phyloP scores from a whole-genome alignment of 2,113 vertebrate species.

The Patagioenas fasciata region DNA sequence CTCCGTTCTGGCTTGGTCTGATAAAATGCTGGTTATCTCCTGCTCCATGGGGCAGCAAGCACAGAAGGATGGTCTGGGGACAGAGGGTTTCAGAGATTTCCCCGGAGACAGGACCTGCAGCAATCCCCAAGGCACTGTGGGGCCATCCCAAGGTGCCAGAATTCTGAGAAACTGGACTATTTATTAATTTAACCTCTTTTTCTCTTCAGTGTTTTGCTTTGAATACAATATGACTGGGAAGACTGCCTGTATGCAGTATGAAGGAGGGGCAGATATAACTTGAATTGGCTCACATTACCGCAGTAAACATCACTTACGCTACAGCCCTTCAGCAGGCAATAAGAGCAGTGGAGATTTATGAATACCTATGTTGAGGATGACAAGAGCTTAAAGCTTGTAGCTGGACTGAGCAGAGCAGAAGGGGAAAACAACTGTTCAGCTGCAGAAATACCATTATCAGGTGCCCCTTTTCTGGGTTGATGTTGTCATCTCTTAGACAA shows the following conservation, averaged over 20 bases:
- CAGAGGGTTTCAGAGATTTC: neutral
- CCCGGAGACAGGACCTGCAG: neutral
- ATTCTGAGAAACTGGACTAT: neutral
- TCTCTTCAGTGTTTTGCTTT: neutral
- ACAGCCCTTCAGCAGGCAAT: neutral
- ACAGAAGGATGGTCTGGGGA: neutral
- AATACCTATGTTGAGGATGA: neutral
- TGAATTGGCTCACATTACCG: neutral
- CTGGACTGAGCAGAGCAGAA: neutral
- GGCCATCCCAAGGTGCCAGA: neutral
- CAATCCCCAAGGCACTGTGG: accelerated
- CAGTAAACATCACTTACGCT: neutral
- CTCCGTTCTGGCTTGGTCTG: neutral
- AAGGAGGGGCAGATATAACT: neutral
- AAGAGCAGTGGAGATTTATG: neutral
- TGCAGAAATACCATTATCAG: neutral
- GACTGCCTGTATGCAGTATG: neutral
- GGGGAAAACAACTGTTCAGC: neutral
- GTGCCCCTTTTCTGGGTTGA: neutral
- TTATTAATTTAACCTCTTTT: neutral
- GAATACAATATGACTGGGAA: neutral
- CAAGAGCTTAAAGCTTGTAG: neutral
- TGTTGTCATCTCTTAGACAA: neutral
- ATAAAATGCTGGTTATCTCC: neutral
- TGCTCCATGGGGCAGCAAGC: neutral